Conservation (phyloP, 2,888 invertebrate genomes). For the Drosophila falleni region DNA sequence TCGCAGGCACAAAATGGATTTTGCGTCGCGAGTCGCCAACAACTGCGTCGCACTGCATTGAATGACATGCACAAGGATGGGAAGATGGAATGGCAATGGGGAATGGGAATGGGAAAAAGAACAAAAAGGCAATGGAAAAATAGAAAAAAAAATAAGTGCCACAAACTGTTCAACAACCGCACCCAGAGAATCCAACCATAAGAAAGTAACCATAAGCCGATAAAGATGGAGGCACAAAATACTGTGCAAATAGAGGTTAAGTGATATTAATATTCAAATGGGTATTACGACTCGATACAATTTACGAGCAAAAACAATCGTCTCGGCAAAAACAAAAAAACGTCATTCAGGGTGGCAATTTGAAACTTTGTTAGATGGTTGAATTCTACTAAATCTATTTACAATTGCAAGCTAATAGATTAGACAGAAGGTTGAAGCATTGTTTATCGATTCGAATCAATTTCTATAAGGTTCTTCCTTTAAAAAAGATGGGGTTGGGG, state of each 20-base stretch:
- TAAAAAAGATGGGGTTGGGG: no score
- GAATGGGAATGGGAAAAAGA: neutral
- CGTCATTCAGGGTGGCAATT: neutral
- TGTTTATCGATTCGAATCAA: neutral
- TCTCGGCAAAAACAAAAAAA: neutral
- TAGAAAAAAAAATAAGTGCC: slow-evolving; percentile 2
- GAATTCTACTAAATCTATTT: neutral
- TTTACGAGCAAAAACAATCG: slow-evolving; percentile 12
- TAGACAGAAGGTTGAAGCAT: neutral
- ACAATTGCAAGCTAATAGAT: neutral
- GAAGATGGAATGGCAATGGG: neutral
- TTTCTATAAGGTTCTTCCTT: neutral
- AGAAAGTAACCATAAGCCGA: slow-evolving; percentile 30
- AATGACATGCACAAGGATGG: slow-evolving; percentile 18
- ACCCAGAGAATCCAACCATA: slow-evolving; percentile 40
- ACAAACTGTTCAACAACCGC: slow-evolving; percentile 35
- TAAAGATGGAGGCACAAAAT: slow-evolving; percentile 12
- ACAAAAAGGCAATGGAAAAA: neutral
- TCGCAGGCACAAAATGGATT: slow-evolving; percentile 28
- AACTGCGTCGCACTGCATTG: slow-evolving; percentile 49
- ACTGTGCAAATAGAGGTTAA: slow-evolving; percentile 31
- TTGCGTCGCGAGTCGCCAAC: slow-evolving; percentile 50
- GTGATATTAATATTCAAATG: slow-evolving; percentile 12
- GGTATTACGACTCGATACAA: slow-evolving; percentile 1
- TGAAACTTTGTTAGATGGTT: neutral